Evolutionary conservation across 2,888 invertebrate genomes (phyloP).

Genomic region (Dynastes hyllus): DNA sequence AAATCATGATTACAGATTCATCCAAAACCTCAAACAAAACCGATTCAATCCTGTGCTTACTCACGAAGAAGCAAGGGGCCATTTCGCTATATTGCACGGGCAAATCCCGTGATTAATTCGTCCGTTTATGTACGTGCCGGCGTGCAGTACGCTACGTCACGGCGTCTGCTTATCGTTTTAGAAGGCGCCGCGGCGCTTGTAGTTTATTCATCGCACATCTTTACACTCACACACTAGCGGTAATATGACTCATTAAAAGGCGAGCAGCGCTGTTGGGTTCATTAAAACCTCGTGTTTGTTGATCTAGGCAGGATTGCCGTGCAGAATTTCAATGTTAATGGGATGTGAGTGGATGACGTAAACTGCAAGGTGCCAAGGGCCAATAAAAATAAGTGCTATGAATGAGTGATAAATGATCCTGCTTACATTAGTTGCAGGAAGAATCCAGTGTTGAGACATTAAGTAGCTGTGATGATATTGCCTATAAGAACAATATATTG

Average conservation of each 20-base stretch:
- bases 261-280: not conserved
- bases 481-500: no score
- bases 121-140: not conserved
- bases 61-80: not conserved
- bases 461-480: no score
- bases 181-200: constrained; percentile 22
- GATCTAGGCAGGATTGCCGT: constrained; percentile 4
- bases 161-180: not conserved
- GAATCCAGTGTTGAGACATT: no score
- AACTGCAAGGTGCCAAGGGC: not conserved
- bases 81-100: not conserved
- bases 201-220: constrained; percentile 29
- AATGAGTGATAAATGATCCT: not conserved
- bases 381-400: constrained; percentile 2
- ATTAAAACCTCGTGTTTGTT: constrained; percentile 28
- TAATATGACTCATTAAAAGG: constrained; percentile 25
- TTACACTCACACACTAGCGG: not conserved
- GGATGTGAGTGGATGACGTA: not conserved
- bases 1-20: no score
- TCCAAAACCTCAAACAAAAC: no score
- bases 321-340: not conserved
- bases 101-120: constrained; percentile 20
- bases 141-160: no score
- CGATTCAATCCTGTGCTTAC: no score
- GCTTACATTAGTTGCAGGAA: no score